Evolutionary conservation across 2,113 vertebrate species (phyloP), one percentile per base, ranked within the genome.

Genomic region (Malurus elegans): DNA sequence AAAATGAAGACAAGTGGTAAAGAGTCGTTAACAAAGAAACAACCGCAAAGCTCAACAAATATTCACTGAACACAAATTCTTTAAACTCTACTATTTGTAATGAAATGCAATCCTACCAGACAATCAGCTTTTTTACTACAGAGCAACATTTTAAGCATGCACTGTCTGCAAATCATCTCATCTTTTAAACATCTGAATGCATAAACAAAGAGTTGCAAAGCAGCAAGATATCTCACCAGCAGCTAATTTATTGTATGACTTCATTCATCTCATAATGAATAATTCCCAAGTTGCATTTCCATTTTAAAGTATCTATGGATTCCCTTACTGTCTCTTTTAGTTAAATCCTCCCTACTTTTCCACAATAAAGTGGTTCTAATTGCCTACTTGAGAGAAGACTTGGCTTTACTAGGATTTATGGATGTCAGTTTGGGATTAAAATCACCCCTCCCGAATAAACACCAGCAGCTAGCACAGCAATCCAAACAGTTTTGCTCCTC

Each of bases 151-250:
- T 90, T 71, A 94, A 83, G 40, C 57, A 62, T 18, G 62, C 6
- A 45, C 45, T 32, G 34, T 66, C 54, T 66, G 72, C 51, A 93
- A 93, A 79, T 70, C 67, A 94, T 32, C 60, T 87, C 3, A 1
- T 85, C 54, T 85, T 74, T 89, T 90, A 75, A 93, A 90, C 78
- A 72, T 60, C 66, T 72, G 42, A 91, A 42, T 13, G 14, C 45
- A 60, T 57, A 80, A 92, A 85, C 60, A 85, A 94, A 80, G 38
- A 90, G 57, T 67, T 87, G 64, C 66, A 91, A 57, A 91, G 67
- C 5, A 90, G 62, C 2, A 5, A 91, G 91, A 75, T 34, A 72
- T 82, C 57, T 91, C 75, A 85, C 84, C 31, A 69, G 64, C 54
- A 70, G 70, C 75, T 76, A 9, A 75, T 93, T 71, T 90, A 81